A percentile compares a stretch with the other conserved stretches of the same genome.
These are phyloP conservation scores for Junonia oenone DNA, from an alignment of 2,888 invertebrate genomes.

Conservation along the genomic window DNA sequence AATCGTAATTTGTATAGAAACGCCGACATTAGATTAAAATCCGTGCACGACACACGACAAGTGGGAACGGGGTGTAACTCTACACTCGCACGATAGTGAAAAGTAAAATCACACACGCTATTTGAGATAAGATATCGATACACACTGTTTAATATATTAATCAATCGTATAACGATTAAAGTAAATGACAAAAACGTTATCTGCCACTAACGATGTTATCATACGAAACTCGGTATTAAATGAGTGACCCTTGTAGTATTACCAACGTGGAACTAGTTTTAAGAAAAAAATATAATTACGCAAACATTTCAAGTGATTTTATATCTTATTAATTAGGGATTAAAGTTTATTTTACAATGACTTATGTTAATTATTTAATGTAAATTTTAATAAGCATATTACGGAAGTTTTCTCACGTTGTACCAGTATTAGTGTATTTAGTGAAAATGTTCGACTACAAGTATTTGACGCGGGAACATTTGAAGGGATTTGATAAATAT, in stretches of 20 bases:
- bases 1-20: too few species aligned
- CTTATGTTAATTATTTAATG: not conserved
- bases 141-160: too few species aligned
- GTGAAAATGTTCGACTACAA: conserved; percentile 78
- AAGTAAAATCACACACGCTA: too few species aligned
- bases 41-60: too few species aligned
- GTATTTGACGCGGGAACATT: conserved; percentile 89
- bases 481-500: conserved; percentile 94
- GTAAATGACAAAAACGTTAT: conserved; percentile 3
- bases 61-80: too few species aligned
- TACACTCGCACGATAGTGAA: too few species aligned
- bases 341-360: not conserved
- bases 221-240: not conserved
- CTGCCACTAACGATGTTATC: conserved; percentile 1
- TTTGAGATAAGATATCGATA: too few species aligned
- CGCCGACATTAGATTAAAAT: too few species aligned
- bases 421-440: not conserved
- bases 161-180: not conserved
- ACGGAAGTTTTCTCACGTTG: not conserved
- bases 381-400: not conserved
- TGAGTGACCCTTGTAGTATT: not conserved
- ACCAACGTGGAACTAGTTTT: not conserved
- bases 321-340: not conserved
- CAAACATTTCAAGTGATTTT: not conserved
- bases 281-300: not conserved